Evolutionary conservation across 1,140 invertebrate species (phyloP).

Genomic region (Cephus cinctus): DNA sequence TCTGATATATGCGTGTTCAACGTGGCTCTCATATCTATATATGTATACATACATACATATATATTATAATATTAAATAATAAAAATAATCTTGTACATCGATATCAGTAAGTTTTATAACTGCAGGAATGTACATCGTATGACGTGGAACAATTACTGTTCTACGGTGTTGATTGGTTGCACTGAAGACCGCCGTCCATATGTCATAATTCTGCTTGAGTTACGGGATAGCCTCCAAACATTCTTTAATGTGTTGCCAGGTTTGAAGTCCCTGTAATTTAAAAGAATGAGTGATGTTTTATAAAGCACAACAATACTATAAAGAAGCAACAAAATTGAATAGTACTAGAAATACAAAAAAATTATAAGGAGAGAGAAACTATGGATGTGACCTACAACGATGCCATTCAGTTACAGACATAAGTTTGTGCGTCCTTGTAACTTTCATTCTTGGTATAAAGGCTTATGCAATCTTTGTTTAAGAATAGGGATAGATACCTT

Average conservation of each 20-base stretch:
- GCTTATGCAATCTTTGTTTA: too few species aligned
- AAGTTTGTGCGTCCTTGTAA: too few species aligned
- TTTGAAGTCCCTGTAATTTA: slow-evolving; percentile 66
- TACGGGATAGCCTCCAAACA: slow-evolving; percentile 72
- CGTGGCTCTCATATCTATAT: slow-evolving; percentile 11
- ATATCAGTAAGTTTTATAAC: slow-evolving; percentile 30
- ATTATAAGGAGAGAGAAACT: too few species aligned
- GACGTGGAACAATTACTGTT: slow-evolving; percentile 29
- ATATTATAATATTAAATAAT: slow-evolving; percentile 24
- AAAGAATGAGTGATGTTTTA: slow-evolving; percentile 6
- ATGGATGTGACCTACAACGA: too few species aligned
- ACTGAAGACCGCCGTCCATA: slow-evolving; percentile 1
- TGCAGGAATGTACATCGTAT: slow-evolving; percentile 33
- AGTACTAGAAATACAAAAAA: too few species aligned
- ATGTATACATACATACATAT: slow-evolving; percentile 14
- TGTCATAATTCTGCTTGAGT: slow-evolving; percentile 20
- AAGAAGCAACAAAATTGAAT: too few species aligned
- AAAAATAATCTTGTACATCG: slow-evolving; percentile 33
- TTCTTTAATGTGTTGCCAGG: slow-evolving; percentile 73
- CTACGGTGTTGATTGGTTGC: slow-evolving; percentile 16
- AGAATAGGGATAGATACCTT: slow-evolving; percentile 71
- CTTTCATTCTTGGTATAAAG: too few species aligned
- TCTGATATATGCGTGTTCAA: slow-evolving; percentile 19
- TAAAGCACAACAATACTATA: too few species aligned
- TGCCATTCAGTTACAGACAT: too few species aligned